Evolutionary conservation across 2,888 invertebrate species (phyloP).

Genomic region (Strigamia transsilvanica): DNA sequence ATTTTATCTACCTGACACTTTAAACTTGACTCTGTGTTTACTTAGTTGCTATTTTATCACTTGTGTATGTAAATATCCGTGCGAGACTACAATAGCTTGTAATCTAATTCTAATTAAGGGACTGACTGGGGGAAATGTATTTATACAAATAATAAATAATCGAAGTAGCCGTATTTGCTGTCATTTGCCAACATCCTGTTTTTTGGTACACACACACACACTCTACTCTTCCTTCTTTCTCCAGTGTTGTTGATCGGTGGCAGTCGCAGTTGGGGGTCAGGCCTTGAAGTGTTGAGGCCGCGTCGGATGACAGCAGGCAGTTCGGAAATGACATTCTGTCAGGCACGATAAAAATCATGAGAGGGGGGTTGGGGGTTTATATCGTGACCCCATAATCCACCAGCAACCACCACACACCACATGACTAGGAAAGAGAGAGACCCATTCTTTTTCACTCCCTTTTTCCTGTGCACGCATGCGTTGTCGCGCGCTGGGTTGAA

Average conservation of each 20-base stretch:
- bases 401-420: neutral
- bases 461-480: constrained; percentile 38
- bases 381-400: constrained; percentile 38
- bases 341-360: constrained; percentile 42
- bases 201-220: neutral
- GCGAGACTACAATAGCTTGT: constrained; percentile 13
- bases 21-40: constrained; percentile 27
- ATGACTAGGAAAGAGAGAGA: neutral
- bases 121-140: neutral
- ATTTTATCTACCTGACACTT: constrained; percentile 34
- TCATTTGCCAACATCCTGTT: constrained; percentile 42
- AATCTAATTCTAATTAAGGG: constrained; percentile 14
- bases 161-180: neutral
- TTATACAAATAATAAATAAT: constrained; percentile 9
- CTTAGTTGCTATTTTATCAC: constrained; percentile 35
- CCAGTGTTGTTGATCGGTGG: constrained; percentile 19
- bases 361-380: neutral
- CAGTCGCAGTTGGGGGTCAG: constrained; percentile 19
- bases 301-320: constrained; percentile 40
- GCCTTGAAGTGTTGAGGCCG: constrained; percentile 34
- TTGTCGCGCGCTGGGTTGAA: constrained; percentile 33
- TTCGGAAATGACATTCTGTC: constrained; percentile 42
- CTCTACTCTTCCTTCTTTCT: neutral
- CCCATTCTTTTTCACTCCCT: constrained; percentile 36
- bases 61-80: neutral